Conservation (phyloP, 1,140 invertebrate genomes). For the Halictus rubicundus region DNA sequence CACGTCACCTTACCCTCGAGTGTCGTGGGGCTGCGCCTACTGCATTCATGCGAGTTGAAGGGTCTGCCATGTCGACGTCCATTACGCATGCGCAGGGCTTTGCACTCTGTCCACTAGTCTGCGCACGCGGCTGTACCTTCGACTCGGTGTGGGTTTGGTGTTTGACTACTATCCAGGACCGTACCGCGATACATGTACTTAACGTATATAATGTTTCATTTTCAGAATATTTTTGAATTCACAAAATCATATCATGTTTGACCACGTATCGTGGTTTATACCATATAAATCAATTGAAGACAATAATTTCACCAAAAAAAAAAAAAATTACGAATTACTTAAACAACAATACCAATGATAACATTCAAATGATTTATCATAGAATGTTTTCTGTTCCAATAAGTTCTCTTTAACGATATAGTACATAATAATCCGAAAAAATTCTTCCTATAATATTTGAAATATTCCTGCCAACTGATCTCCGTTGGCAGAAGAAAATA, state of each 20-base stretch:
- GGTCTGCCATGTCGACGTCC: slow-evolving; percentile 41
- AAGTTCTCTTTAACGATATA: background rate
- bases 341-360: background rate
- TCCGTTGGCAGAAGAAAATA: background rate
- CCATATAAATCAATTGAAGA: background rate
- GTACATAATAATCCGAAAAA: background rate
- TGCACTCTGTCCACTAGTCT: slow-evolving; percentile 42
- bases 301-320: background rate
- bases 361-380: background rate
- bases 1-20: slow-evolving; percentile 49
- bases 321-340: slow-evolving; percentile 2
- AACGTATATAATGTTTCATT: background rate
- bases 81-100: slow-evolving; percentile 44
- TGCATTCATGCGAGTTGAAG: slow-evolving; percentile 53
- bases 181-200: slow-evolving; percentile 20
- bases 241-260: background rate
- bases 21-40: slow-evolving; percentile 46
- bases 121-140: slow-evolving; percentile 51
- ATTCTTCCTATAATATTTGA: background rate
- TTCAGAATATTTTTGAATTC: background rate
- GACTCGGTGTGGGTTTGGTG: slow-evolving; percentile 32
- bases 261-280: background rate
- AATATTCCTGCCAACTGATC: background rate
- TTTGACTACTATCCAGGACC: slow-evolving; percentile 44
- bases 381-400: background rate